Conservation (phyloP, 1,140 invertebrate species). For the Bathynomus jamesi region DNA sequence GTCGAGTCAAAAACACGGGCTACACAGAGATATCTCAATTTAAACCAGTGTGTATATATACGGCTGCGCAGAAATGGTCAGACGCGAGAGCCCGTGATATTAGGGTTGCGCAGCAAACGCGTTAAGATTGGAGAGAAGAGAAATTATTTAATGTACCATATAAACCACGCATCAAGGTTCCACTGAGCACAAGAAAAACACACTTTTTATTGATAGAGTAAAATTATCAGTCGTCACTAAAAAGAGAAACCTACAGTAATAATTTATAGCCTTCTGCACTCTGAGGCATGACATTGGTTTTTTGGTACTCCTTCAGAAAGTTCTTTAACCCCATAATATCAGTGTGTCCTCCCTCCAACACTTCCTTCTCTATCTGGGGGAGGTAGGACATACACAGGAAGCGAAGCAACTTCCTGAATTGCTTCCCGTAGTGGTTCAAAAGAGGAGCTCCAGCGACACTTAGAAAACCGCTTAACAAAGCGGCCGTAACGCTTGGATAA, state of each 20-base stretch:
- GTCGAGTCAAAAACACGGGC: too few relatives aligned
- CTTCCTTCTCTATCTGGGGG: not conserved
- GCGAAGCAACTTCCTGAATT: not conserved
- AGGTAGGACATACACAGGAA: not conserved
- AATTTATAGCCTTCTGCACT: not conserved
- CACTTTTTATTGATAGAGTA: too few relatives aligned
- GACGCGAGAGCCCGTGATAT: too few relatives aligned
- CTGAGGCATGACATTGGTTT: not conserved
- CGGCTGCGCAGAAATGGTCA: too few relatives aligned
- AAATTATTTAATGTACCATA: too few relatives aligned
- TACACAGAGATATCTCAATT: too few relatives aligned
- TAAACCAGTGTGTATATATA: too few relatives aligned
- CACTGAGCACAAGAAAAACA: too few relatives aligned
- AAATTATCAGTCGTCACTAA: too few relatives aligned
- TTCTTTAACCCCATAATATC: not conserved
- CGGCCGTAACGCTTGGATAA: not conserved
- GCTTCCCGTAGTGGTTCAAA: not conserved
- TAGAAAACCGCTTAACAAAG: not conserved
- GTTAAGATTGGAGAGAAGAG: too few relatives aligned
- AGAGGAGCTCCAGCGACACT: not conserved
- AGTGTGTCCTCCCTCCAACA: not conserved
- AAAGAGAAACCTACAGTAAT: not conserved
- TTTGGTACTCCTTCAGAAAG: not conserved
- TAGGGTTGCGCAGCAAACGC: too few relatives aligned
- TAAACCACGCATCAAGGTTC: too few relatives aligned